Percentiles rank a stretch among this genome's conserved stretches.
phyloP scores from a whole-genome alignment of 1,140 invertebrate species.

The Magallana ariakensis region DNA sequence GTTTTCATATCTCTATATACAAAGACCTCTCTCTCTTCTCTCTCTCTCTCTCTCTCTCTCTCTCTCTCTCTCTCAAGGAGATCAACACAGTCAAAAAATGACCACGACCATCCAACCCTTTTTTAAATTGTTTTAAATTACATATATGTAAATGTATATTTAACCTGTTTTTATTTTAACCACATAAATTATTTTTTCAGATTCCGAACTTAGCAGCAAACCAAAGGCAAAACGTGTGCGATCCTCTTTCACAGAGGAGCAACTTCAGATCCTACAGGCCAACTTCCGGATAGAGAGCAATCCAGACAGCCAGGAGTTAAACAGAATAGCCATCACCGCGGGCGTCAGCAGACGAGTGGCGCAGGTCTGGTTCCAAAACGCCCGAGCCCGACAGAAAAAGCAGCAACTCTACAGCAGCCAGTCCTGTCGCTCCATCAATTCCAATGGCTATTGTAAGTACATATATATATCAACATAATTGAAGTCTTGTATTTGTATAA shows the following conservation, averaged over 20 bases:
- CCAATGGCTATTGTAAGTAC: neutral
- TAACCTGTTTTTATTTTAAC: too few species aligned
- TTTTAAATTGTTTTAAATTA: too few species aligned
- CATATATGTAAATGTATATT: too few species aligned
- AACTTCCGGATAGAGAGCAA: slow-evolving; percentile 44
- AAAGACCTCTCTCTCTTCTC: too few species aligned
- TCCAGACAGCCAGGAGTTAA: slow-evolving; percentile 44
- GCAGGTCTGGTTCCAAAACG: slow-evolving; percentile 52
- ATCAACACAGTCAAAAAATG: too few species aligned
- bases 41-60: too few species aligned
- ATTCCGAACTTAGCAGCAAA: slow-evolving; percentile 24
- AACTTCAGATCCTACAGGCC: slow-evolving; percentile 45
- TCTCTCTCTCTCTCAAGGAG: too few species aligned
- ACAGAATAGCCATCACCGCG: slow-evolving; percentile 34
- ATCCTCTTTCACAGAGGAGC: slow-evolving; percentile 46
- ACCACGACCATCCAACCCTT: too few species aligned
- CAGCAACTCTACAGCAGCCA: slow-evolving; percentile 13
- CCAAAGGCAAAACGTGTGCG: slow-evolving; percentile 44
- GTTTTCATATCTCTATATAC: too few species aligned
- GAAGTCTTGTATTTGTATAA: too few species aligned
- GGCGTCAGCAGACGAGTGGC: slow-evolving; percentile 41
- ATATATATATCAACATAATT: too few species aligned
- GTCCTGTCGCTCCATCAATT: neutral
- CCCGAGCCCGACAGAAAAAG: slow-evolving; percentile 46
- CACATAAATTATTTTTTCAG: neutral